Percentiles rank a stretch among this genome's conserved stretches.
Conservation (phyloP, 2,888 invertebrate species). For the Tetranychus piercei region DNA sequence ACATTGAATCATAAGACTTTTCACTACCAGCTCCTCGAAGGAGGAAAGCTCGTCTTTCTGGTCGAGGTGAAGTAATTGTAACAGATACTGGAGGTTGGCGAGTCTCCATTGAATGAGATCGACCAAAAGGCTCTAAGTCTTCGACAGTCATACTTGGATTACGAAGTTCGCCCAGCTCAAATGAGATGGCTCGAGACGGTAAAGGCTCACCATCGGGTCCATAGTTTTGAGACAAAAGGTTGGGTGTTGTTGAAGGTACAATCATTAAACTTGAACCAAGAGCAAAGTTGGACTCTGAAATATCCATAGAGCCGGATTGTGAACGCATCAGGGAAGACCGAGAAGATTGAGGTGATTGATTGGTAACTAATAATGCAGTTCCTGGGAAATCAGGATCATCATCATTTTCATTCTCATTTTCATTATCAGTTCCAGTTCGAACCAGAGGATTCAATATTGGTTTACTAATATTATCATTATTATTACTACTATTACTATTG, state of each 20-base stretch:
- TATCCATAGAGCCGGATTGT: conserved; percentile 36
- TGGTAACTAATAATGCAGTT: conserved; percentile 9
- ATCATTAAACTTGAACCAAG: background rate
- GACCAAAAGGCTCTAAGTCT: conserved; percentile 20
- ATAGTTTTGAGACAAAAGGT: background rate
- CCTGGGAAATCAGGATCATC: background rate
- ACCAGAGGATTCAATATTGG: background rate
- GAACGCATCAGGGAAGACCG: conserved; percentile 52
- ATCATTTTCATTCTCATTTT: background rate
- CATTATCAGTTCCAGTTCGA: background rate
- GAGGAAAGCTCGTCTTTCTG: conserved; percentile 29
- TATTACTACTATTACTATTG: background rate
- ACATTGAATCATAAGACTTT: conserved; percentile 3
- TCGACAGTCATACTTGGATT: conserved; percentile 22
- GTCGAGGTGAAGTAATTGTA: conserved; percentile 30
- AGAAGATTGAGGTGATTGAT: conserved; percentile 33
- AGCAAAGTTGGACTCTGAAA: background rate
- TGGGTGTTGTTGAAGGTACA: conserved; percentile 6
- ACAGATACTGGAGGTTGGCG: conserved; percentile 30
- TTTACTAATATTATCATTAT: background rate
- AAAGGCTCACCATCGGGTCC: conserved; percentile 1
- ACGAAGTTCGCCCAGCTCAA: conserved; percentile 43
- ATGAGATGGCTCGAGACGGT: conserved; percentile 41
- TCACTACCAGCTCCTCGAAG: conserved; percentile 19
- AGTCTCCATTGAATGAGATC: conserved; percentile 21